Evolutionary conservation across 2,797 vertebrate genomes (phyloP), one percentile per base, ranked within the genome.

Genomic region (Etheostoma perlongum): DNA sequence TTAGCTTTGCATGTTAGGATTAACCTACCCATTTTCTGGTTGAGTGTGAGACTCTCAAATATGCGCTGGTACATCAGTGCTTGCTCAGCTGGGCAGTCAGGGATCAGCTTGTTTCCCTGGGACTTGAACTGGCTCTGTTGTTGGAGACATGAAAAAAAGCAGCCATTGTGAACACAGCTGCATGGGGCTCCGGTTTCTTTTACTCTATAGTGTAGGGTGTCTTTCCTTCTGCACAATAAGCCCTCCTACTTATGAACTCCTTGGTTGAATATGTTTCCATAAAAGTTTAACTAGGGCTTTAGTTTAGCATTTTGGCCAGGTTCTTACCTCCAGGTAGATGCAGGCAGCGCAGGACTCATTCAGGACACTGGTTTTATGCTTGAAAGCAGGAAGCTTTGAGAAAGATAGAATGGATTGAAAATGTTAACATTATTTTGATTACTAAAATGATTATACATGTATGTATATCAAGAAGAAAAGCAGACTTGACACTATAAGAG

Each of bases 311-410:
- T 25, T 53, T 25, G 5, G 30, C 6, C 6, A 42, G 42, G 57
- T 69, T 25, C 90, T 93, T 85, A 95, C 95, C 94, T 95, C 95
- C 86, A 96, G 88, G 85, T 89, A 96, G 52, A 95, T 1, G 82
- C 95, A 95, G 19, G 75, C 93, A 7, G 49, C 95, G 1, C 66
- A 89, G 8, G 95, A 96, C 83, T 96, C 95, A 23, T 95, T 95
- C 60, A 96, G 49, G 44, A 92, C 13, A 0, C 33, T 40, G 30
- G 88, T n/a, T 30, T 92, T 92, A 12, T 82, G 83, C 81, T 94
- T 93, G 83, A 96, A 95, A 7, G 92, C 4, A n/a, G 95, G 95
- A 15, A 96, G 89, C 95, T 96, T 75, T 5, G 53, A 78, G 13
- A 63, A 8, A 75, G 13, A 66, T 0, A 42, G 1, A 16, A 19